These are phyloP conservation scores for Spea bombifrons DNA, from an alignment of 2,113 vertebrate genomes.

Conservation along the genomic window DNA sequence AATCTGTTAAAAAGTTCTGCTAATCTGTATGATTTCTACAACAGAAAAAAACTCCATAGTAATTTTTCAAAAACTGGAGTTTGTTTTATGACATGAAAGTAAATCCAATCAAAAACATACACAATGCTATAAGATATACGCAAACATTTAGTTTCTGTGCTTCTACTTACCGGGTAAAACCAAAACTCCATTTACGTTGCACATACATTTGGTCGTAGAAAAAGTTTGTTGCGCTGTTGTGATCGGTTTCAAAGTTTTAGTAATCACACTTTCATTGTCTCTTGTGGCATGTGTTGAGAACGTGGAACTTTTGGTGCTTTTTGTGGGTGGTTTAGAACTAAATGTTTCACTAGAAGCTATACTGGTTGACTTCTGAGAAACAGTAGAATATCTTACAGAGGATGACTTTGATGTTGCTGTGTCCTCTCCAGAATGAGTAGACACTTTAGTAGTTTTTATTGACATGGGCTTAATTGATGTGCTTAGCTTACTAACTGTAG, in stretches of 20 bases:
- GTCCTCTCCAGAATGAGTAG: background rate
- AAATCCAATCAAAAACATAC: background rate
- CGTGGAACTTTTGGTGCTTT: background rate
- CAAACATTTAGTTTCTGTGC: background rate
- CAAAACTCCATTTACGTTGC: constrained; percentile 28
- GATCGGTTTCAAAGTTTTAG: background rate
- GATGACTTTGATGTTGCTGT: background rate
- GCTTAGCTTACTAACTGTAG: background rate
- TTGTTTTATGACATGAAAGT: background rate
- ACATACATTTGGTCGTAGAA: constrained; percentile 17
- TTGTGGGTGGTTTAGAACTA: background rate
- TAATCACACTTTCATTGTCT: background rate
- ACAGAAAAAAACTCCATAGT: background rate
- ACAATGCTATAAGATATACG: background rate
- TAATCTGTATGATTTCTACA: background rate
- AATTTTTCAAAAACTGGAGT: background rate
- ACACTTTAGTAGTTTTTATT: background rate
- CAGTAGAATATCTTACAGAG: background rate
- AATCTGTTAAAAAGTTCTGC: background rate
- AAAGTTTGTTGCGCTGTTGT: constrained; percentile 19
- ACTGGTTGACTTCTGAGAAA: background rate
- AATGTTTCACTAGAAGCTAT: background rate
- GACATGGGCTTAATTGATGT: background rate
- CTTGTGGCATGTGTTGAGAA: constrained; percentile 2
- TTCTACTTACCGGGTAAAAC: constrained; percentile 10